A percentile compares a stretch with the other conserved stretches of the same genome.
These are phyloP conservation scores for Belonocnema kinseyi DNA, from an alignment of 1,140 invertebrate genomes.

Conservation along the genomic window DNA sequence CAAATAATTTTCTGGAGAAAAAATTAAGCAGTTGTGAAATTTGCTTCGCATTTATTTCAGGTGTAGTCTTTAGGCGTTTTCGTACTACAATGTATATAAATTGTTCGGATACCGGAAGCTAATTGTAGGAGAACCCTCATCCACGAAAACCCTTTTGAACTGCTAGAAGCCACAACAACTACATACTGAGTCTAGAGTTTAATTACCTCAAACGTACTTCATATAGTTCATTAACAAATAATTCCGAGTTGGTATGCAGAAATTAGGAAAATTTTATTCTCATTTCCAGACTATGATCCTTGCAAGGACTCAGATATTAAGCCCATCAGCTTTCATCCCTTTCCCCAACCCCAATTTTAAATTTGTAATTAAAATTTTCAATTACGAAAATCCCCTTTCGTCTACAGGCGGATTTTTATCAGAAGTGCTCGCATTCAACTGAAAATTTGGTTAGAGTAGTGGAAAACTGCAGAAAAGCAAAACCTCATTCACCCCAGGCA, in stretches of 20 bases:
- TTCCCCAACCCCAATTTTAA: too few relatives aligned
- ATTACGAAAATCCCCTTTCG: too few relatives aligned
- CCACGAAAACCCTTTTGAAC: conserved; percentile 27
- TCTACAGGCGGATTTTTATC: too few relatives aligned
- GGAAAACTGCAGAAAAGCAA: too few relatives aligned
- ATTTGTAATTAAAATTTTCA: too few relatives aligned
- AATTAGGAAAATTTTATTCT: neutral
- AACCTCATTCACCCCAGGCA: too few relatives aligned
- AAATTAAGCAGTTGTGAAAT: conserved; percentile 25
- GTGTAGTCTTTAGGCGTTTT: conserved; percentile 16
- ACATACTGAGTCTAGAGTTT: neutral
- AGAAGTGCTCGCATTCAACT: too few relatives aligned
- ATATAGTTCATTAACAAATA: conserved; percentile 22
- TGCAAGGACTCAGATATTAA: too few relatives aligned
- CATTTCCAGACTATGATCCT: neutral
- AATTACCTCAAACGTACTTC: conserved; percentile 21
- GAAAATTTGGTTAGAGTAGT: too few relatives aligned
- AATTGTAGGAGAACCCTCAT: conserved; percentile 25
- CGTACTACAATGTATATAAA: conserved; percentile 21
- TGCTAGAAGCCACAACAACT: conserved; percentile 26
- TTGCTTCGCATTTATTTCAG: conserved; percentile 13
- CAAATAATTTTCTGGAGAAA: neutral
- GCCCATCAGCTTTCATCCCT: too few relatives aligned
- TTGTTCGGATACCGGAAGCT: conserved; percentile 25
- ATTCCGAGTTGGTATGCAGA: neutral